Base-by-base conservation (phyloP, 2,888 invertebrate species). In the Zygaena filipendulae region DNA sequence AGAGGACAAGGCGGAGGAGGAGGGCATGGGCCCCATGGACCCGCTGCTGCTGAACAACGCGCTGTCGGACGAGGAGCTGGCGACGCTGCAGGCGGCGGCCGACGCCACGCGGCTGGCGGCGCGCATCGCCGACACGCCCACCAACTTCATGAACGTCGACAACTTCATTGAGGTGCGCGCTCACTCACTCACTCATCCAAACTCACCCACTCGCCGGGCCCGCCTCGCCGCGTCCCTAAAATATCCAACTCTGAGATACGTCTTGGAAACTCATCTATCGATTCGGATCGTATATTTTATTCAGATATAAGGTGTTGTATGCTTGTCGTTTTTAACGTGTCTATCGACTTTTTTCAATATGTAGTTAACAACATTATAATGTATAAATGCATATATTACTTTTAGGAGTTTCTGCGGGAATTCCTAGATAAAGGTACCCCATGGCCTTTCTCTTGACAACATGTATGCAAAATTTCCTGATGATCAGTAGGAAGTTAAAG, bases 111-210 rank as follows among this genome's bases (percentile, higher is more conserved):
- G 92, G 3, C 70, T 90, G 13, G 86, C 92, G 0, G 92, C 92
- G 0, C 82, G 85, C 42, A 89, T 95, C 42, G 91, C 94, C 0
- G 95, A 95, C 62, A 87, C 85, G 8, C 95, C 95, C 0, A 90
- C 92, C 56, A 91, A 88, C 51, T 85, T 90, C 43, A 91, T 95
- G 91, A 86, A 90, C 49, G 91, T 92, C 0, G 86, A 89, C 52
- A 80, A 84, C 36, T 92, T 95, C 49, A 71, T 94, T 18, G 81
- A 89, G 69, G 90, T 89, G n/a, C n/a, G n/a, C n/a, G n/a, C n/a
- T n/a, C n/a, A n/a, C n/a, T n/a, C n/a, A n/a, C n/a, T n/a, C n/a
- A n/a, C n/a, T n/a, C n/a, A n/a, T n/a, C 2, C 16, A 4, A 4
- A 5, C 5, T 16, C 16, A 7, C 16, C 5, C 5, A 7, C 16